Evolutionary conservation across 1,140 invertebrate genomes (phyloP), one percentile per base, ranked within the genome.

Genomic region (Hermetia illucens): DNA sequence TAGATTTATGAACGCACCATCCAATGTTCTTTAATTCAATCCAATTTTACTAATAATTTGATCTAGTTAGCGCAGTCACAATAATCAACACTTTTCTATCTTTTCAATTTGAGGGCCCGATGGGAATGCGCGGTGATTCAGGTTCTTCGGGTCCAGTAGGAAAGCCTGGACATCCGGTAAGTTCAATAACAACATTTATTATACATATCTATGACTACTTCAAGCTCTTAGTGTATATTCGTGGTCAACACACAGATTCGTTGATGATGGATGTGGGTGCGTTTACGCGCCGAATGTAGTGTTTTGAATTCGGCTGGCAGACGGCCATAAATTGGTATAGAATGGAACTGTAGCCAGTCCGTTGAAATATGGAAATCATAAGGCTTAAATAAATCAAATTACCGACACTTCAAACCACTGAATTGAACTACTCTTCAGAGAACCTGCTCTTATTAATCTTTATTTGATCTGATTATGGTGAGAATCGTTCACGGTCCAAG

Each of bases 61-160:
- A 22, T 39, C 21, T 16, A 12, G 6, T 16, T 16, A 10, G 8
- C 8, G 15, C 16, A 9, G 24, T 27, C 13, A 9, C 16, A 8
- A 33, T 16, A 33, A 8, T 12, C 9, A 5, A n/a, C 21, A 35
- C 20, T 35, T 35, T 13, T 1, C 16, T 17, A 27, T 39, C 32
- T 37, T 16, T 37, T 33, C 29, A 46, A 19, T 20, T 27, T 36
- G 56, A 88, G 84, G 85, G 87, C 55, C 86, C 87, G 22, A 87
- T 89, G 75, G 86, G 86, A 52, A 68, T 89, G 47, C 74, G 82
- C 61, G 85, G 85, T 42, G 85, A 87, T 33, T 64, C 71, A 65
- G 48, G 85, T 77, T 47, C 73, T 71, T 50, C 66, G 70, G 52
- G 83, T 77, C 51, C 81, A 77, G 58, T 65, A 50, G 84, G 84